Percentiles rank a stretch among this genome's conserved stretches.
Evolutionary conservation across 2,888 invertebrate species (phyloP).

Genomic region (Neria commutata): DNA sequence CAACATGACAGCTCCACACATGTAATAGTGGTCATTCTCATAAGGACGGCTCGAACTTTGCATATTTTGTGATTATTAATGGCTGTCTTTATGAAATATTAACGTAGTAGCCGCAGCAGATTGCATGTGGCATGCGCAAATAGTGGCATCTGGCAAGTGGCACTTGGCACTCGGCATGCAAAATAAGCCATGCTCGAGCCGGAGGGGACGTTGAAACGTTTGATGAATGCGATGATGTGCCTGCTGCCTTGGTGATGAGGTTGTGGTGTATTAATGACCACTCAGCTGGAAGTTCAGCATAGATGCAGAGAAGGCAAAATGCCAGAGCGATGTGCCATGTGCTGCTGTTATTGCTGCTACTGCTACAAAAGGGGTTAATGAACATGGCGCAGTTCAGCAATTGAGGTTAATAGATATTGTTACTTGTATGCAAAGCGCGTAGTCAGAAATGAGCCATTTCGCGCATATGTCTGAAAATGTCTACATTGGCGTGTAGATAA

Average conservation of each 20-base stretch:
- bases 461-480: too few species aligned
- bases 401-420: conserved; percentile 30
- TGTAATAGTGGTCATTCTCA: too few species aligned
- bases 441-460: too few species aligned
- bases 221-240: background rate
- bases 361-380: conserved; percentile 12
- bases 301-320: conserved; percentile 14
- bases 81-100: too few species aligned
- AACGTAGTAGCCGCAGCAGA: too few species aligned
- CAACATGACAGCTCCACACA: too few species aligned
- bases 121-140: background rate
- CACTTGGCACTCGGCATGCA: background rate
- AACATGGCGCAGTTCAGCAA: conserved; percentile 28
- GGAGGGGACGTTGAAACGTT: background rate
- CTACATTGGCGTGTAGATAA: too few species aligned
- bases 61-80: too few species aligned
- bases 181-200: too few species aligned
- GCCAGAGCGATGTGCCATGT: conserved; percentile 3
- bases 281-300: conserved; percentile 2
- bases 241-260: background rate
- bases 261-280: background rate
- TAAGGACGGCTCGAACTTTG: too few species aligned
- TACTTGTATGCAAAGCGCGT: too few species aligned
- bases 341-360: conserved; percentile 1
- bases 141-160: background rate